Evolutionary conservation across 2,888 invertebrate genomes (phyloP).

Genomic region (Aphodius granarius): DNA sequence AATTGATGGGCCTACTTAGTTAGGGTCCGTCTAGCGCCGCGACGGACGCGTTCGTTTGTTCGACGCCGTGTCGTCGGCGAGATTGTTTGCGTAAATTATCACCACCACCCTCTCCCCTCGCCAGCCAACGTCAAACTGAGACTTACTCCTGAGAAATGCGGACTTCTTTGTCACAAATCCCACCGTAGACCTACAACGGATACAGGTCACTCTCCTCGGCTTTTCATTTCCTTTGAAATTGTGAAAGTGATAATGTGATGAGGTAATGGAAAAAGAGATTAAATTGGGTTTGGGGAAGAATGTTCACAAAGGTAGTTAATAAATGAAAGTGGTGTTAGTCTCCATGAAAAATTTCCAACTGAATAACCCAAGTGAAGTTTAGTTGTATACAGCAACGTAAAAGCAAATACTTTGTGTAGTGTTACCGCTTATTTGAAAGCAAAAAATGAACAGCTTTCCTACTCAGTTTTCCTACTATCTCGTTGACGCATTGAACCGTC

Average conservation of each 20-base stretch:
- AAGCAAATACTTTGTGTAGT: too few species aligned
- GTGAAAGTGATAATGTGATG: neutral
- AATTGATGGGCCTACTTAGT: neutral
- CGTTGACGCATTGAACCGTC: too few species aligned
- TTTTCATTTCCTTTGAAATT: neutral
- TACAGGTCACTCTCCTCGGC: neutral
- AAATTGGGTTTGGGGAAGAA: neutral
- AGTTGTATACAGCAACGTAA: too few species aligned
- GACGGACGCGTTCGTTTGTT: neutral
- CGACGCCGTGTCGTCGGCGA: neutral
- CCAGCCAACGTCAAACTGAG: neutral
- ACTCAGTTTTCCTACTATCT: too few species aligned
- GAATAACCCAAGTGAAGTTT: too few species aligned
- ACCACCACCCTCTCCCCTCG: neutral
- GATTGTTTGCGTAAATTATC: neutral
- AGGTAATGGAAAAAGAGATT: neutral
- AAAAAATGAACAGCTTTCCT: too few species aligned
- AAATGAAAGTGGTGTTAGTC: too few species aligned
- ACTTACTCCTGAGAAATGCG: neutral
- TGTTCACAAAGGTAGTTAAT: too few species aligned
- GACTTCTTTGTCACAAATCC: neutral
- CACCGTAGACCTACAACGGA: neutral
- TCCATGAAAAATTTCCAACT: too few species aligned
- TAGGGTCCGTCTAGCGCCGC: neutral
- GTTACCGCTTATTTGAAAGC: too few species aligned